Evolutionary conservation across 2,797 vertebrate genomes (phyloP), one percentile per base, ranked within the genome.

Genomic region (Sarcoramphus papa): DNA sequence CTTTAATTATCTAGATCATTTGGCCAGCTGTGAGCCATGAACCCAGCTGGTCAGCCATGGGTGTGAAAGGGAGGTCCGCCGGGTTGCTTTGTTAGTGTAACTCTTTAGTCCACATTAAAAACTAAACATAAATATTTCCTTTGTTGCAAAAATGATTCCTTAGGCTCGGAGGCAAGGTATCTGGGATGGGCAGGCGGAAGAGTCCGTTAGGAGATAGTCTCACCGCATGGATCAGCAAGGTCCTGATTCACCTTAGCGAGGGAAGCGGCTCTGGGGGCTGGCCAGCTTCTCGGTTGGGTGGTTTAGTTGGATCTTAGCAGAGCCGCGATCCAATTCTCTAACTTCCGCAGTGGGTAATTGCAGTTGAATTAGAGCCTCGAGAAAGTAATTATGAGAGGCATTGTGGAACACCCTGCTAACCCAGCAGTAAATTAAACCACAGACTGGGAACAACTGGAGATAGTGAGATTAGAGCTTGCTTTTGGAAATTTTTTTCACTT

Each of bases 1-100:
- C 96, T 97, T 98, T 98, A 98, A 98, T 98, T 98, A 98, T 97
- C 97, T 97, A 97, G 97, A 97, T 98, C 97, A 97, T 98, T 98
- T 98, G 97, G 96, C 97, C 97, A 97, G 97, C 97, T 97, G 96
- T 97, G 97, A 98, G 94, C 97, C 97, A 90, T 95, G 97, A 97
- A 98, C 85, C 89, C 50, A 90, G 93, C 95, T 97, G 97, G 97
- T 96, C 97, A 97, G 62, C 86, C 20, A 37, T 94, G 91, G 77
- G 93, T 76, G 82, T 37, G 77, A 95, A 96, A 96, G 64, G 94
- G 81, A 97, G 56, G 53, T 82, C 60, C 31, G 2, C 59, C 0
- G 35, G 45, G 70, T 63, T 93, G 77, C 45, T 94, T 78, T 90
- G 87, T 88, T 94, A 85, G 62, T 41, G 31, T 85, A 88, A 76